Evolutionary conservation across 2,797 vertebrate species (phyloP), one percentile per base, ranked within the genome.

Genomic region (Fistularia tabacaria): DNA sequence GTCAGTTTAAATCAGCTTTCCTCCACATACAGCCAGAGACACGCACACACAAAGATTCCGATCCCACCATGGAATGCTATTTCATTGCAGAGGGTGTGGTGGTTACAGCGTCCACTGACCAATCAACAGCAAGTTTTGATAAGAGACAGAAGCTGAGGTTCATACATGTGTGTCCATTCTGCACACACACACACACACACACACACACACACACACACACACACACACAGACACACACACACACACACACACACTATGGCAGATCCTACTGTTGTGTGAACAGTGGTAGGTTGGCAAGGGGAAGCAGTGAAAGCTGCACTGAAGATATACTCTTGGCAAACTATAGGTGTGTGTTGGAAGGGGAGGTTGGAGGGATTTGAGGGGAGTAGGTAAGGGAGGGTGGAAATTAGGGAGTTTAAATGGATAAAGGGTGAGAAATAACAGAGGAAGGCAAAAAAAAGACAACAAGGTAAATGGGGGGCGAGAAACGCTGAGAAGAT

Each of bases 41-140:
- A 53, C 40, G 51, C 40, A 59, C 62, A 63, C 46, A 59, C 5
- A 57, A 10, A 68, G 37, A 82, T 74, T 78, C 70, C 73, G 69
- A 62, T 64, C 62, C 58, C 61, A 67, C 73, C 63, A 52, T 66
- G 73, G 80, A 79, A 79, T 74, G 59, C 49, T 8, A 25, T 63
- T 79, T 69, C 70, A 74, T 62, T 67, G 65, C 62, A 9, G 78
- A 81, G 82, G 83, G 83, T 79, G 81, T 78, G 81, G 79, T 49
- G 54, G 62, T 66, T 71, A 36, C 41, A 63, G 64, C 42, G 6
- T 73, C 69, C 62, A 43, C 9, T 65, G 65, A 73, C 83, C 84
- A 85, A 85, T 89, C 82, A 81, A 77, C 73, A 77, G 64, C 15
- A 38, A 74, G 75, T 73, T 85, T 79, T 87, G 81, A 85, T 83